Evolutionary conservation across 2,113 vertebrate species (phyloP), one percentile per base, ranked within the genome.

Genomic region (Abramis brama): DNA sequence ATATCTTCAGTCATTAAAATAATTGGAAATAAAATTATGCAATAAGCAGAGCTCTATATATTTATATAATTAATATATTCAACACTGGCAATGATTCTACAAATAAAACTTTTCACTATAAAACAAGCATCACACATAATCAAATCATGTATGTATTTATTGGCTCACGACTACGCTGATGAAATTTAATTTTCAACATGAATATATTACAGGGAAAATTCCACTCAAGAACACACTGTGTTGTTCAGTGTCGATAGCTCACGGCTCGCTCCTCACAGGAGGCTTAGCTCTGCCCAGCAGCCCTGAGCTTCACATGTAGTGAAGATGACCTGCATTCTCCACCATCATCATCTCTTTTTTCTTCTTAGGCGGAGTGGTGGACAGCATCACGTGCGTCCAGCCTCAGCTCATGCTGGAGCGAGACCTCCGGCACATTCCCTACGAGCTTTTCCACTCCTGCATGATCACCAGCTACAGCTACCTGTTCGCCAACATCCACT

Each of bases 371-470:
- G 98, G 98, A 85, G 91, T 94, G 79, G 95, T 95, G 2, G 98
- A 99, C 1, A 93, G 95, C 15, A 89, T 98, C 5, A 90, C 93
- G 85, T 99, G 98, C 83, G 84, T 86, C 0, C 91, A 96, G 0
- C 98, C 98, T 0, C 96, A 96, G 0, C 91, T 94, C 68, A 96
- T 97, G 94, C 96, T 91, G 43, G 95, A 96, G 6, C 94, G 91
- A 86, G 95, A 98, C 62, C 96, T 99, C 25, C 97, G 97, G 79
- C 96, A 92, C 85, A 94, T 99, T 30, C 98, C 98, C 9, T 97
- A 98, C 0, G 97, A 99, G 92, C 93, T 99, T 3, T 99, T 97
- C 85, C 95, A 95, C 36, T 88, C 93, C 12, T 99, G 98, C 87
- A 93, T 96, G 83, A 92, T 94, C 74, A 91, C 90, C 5, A 93